Evolutionary conservation across 2,888 invertebrate genomes (phyloP), one percentile per base, ranked within the genome.

Genomic region (Amphimallon solstitiale): DNA sequence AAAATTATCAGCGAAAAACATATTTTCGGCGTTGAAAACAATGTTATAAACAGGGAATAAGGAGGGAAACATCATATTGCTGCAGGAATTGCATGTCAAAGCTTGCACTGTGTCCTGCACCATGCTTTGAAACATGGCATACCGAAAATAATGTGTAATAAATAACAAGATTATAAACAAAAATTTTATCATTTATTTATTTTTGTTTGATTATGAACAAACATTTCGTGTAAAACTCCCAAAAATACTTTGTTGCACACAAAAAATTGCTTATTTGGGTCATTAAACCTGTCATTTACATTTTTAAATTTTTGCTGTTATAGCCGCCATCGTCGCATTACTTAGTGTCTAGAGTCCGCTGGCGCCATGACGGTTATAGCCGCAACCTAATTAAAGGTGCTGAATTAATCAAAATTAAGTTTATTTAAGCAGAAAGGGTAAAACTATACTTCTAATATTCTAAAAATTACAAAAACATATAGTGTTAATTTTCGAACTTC

Each of bases 1-100:
- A 70, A 68, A 66, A 66, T 68, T 71, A 68, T 68, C 52, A 72
- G 65, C 66, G 70, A 65, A 65, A 67, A 68, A 69, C 68, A 67
- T 69, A 70, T 64, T 68, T 67, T 63, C 67, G 65, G 3, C 2
- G 60, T 66, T 72, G 56, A 61, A 62, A 68, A 67, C 66, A 69
- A 69, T 70, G 68, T 63, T 67, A 68, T 63, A 68, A 68, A 68
- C 63, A 68, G 66, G 66, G 66, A 65, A 68, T 68, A 69, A 69
- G 67, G 54, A 69, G n/a, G n/a, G n/a, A n/a, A n/a, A n/a, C n/a
- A 69, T 65, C 65, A 61, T 67, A 66, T 66, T 67, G 60, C 43
- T 69, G 68, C 48, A 65, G 65, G 14, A 6, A 65, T 63, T 66
- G 68, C 56, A 68, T 45, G 63, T 67, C 46, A 63, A 68, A n/a